These are phyloP conservation scores for Saxidomus purpurata DNA, from an alignment of 1,140 invertebrate genomes.

Conservation along the genomic window DNA sequence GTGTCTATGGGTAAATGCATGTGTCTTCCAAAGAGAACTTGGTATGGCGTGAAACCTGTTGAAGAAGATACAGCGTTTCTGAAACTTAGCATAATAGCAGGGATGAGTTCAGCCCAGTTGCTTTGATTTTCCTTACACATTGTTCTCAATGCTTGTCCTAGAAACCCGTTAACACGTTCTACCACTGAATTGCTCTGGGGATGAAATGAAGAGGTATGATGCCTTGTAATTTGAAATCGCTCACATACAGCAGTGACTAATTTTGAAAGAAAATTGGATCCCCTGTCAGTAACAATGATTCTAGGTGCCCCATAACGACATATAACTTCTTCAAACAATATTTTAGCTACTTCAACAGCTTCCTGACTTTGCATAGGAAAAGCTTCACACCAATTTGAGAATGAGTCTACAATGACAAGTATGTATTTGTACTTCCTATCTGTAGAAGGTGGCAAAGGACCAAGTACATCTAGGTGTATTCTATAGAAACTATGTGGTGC, in stretches of 20 bases:
- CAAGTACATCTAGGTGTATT: constrained; percentile 73
- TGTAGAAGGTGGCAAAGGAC: constrained; percentile 62
- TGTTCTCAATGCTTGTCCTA: constrained; percentile 44
- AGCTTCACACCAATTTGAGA: constrained; percentile 69
- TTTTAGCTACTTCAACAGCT: constrained; percentile 65
- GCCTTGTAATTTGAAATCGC: constrained; percentile 69
- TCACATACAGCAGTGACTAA: constrained; percentile 66
- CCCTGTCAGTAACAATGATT: constrained; percentile 67
- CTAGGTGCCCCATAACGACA: constrained; percentile 67
- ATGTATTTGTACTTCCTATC: constrained; percentile 70
- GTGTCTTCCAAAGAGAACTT: constrained; percentile 67
- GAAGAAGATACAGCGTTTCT: constrained; percentile 46
- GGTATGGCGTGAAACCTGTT: constrained; percentile 63
- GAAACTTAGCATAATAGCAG: constrained; percentile 41
- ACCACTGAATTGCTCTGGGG: constrained; percentile 69
- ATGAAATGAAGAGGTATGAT: constrained; percentile 69
- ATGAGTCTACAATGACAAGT: constrained; percentile 69
- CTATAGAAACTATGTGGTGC: constrained; percentile 65
- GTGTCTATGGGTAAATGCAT: constrained; percentile 68
- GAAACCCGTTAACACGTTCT: constrained; percentile 50
- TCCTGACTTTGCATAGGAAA: constrained; percentile 62
- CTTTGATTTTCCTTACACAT: constrained; percentile 54
- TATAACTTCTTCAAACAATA: constrained; percentile 70
- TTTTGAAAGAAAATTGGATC: constrained; percentile 70
- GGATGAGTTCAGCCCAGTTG: not conserved